Conservation (phyloP, 2,113 vertebrate genomes). For the Ariopsis seemanni region DNA sequence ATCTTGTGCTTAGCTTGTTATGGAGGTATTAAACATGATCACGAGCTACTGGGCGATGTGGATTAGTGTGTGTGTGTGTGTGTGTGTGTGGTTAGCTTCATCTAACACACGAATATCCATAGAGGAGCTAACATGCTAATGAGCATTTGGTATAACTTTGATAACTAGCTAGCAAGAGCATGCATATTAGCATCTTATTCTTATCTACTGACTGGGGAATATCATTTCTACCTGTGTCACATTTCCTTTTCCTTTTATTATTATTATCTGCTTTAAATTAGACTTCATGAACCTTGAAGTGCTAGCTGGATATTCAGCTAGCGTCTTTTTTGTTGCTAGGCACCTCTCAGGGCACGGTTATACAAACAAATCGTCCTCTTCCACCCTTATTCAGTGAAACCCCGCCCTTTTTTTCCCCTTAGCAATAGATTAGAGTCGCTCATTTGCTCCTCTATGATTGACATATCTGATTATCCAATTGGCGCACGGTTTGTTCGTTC, state of each 20-base stretch:
- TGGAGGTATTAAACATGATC: not conserved
- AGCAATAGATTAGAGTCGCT: too few species aligned
- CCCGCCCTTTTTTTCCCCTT: not conserved
- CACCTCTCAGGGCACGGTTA: constrained; percentile 39
- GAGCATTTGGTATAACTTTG: not conserved
- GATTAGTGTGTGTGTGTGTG: too few species aligned
- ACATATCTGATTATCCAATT: not conserved
- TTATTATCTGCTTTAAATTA: not conserved
- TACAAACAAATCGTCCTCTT: constrained; percentile 46
- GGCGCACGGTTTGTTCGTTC: not conserved
- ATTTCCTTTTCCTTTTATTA: not conserved
- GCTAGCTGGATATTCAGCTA: constrained; percentile 3
- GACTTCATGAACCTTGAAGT: not conserved
- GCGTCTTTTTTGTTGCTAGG: constrained; percentile 67
- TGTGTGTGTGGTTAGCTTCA: too few species aligned
- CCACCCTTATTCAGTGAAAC: not conserved
- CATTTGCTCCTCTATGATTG: not conserved
- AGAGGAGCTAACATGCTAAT: not conserved
- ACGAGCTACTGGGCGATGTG: too few species aligned
- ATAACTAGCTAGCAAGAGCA: not conserved
- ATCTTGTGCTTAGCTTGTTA: not conserved
- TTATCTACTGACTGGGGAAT: not conserved
- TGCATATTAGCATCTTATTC: too few species aligned
- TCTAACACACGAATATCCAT: not conserved
- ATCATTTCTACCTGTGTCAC: not conserved